Evolutionary conservation across 2,888 invertebrate genomes (phyloP).

Genomic region (Caenorhabditis angaria): DNA sequence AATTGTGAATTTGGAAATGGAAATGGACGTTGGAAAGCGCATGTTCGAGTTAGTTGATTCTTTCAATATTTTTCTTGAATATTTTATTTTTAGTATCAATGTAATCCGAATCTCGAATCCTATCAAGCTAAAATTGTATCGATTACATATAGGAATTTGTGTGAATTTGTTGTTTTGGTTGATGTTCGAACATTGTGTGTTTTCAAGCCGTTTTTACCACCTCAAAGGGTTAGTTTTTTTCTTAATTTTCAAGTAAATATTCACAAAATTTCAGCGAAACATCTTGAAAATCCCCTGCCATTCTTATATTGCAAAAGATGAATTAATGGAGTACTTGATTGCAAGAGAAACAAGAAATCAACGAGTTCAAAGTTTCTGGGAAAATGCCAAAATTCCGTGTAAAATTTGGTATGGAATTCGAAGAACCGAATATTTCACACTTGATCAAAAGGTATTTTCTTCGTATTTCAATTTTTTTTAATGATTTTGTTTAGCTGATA

Average conservation of each 20-base stretch:
- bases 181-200: conserved; percentile 37
- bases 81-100: conserved; percentile 45
- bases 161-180: conserved; percentile 37
- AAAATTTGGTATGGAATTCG: too few species aligned
- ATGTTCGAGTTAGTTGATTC: conserved; percentile 27
- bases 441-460: too few species aligned
- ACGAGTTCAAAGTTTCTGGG: too few species aligned
- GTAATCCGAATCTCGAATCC: conserved; percentile 28
- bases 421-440: too few species aligned
- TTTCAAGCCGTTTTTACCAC: conserved; percentile 21
- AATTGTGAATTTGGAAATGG: conserved; percentile 27
- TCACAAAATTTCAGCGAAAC: conserved; percentile 13
- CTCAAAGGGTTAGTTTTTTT: conserved; percentile 9
- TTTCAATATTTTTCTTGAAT: background rate
- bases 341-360: too few species aligned
- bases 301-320: conserved; percentile 14
- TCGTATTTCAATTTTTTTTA: too few species aligned
- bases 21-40: conserved; percentile 17
- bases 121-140: conserved; percentile 33
- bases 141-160: conserved; percentile 33
- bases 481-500: too few species aligned
- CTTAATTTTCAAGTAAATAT: background rate
- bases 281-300: conserved; percentile 17
- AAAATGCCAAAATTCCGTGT: too few species aligned
- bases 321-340: too few species aligned